phyloP scores from a whole-genome alignment of 1,140 invertebrate species.

The Caenorhabditis brenneri region DNA sequence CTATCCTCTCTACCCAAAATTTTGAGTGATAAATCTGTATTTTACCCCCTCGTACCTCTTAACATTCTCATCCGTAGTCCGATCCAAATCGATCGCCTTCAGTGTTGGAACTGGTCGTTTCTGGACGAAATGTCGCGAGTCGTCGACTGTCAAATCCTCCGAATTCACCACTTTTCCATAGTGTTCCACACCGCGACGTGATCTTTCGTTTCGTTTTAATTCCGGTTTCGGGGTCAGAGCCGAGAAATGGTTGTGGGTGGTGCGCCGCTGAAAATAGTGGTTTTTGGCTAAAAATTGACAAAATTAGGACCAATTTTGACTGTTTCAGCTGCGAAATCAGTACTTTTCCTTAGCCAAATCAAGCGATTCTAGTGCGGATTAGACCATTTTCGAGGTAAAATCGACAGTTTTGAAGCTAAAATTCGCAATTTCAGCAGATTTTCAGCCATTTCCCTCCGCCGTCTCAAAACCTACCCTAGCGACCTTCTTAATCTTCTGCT shows the following conservation, averaged over 20 bases:
- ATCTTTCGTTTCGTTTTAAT: background rate
- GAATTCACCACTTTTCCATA: slow-evolving; percentile 26
- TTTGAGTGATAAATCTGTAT: too few species aligned
- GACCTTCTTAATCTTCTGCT: background rate
- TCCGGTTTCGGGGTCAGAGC: background rate
- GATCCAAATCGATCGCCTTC: background rate
- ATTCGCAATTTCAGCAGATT: too few species aligned
- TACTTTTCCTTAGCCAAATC: too few species aligned
- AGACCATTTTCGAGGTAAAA: too few species aligned
- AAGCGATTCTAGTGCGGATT: too few species aligned
- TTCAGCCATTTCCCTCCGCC: too few species aligned
- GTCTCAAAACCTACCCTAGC: background rate
- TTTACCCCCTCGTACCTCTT: too few species aligned
- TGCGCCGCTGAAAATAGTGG: background rate
- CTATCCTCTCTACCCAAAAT: too few species aligned
- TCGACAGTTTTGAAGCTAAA: background rate
- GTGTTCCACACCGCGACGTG: background rate
- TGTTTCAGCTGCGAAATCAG: too few species aligned
- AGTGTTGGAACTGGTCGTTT: too few species aligned
- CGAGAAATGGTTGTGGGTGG: background rate
- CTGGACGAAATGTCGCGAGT: background rate
- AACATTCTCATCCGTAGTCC: background rate
- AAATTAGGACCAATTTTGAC: too few species aligned
- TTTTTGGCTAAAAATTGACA: background rate
- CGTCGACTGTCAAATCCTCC: background rate